These are phyloP conservation scores for Drosophila meridionalis DNA, from an alignment of 2,888 invertebrate genomes.

Conservation along the genomic window DNA sequence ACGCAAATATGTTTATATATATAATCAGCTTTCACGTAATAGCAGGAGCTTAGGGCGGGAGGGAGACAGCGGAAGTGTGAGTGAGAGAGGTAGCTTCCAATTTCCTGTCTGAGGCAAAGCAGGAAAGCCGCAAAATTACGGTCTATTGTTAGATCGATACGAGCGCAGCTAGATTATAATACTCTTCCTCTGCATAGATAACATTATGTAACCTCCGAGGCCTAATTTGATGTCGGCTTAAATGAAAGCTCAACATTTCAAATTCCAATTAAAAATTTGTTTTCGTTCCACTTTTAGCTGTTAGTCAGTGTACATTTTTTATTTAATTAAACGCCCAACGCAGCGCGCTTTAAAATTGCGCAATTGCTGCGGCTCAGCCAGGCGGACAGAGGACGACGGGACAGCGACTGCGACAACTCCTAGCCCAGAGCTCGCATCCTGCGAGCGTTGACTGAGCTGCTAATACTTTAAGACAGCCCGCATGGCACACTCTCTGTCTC, in stretches of 20 bases:
- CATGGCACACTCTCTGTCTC: slow-evolving; percentile 3
- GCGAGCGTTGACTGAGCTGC: slow-evolving; percentile 56
- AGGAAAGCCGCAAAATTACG: slow-evolving; percentile 10
- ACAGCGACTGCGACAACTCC: neutral
- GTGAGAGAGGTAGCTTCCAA: neutral
- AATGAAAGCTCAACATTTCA: slow-evolving; percentile 12
- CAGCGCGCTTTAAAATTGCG: slow-evolving; percentile 60
- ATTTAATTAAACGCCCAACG: slow-evolving; percentile 70
- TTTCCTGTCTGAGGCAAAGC: slow-evolving; percentile 4
- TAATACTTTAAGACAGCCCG: slow-evolving; percentile 76
- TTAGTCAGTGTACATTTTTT: slow-evolving; percentile 51
- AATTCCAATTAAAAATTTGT: slow-evolving; percentile 38
- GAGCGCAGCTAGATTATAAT: neutral
- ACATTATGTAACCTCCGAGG: neutral
- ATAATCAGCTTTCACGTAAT: slow-evolving; percentile 25
- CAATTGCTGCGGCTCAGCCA: slow-evolving; percentile 58
- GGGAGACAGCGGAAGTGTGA: neutral
- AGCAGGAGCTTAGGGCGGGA: neutral
- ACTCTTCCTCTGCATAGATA: slow-evolving; percentile 1
- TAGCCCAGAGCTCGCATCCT: neutral
- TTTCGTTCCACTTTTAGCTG: slow-evolving; percentile 26
- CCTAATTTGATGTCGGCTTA: slow-evolving; percentile 3
- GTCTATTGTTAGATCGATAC: slow-evolving; percentile 51
- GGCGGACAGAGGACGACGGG: slow-evolving; percentile 8
- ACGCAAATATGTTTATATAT: slow-evolving; percentile 6